phyloP scores from a whole-genome alignment of 2,888 invertebrate species.

The Erebia palarica region DNA sequence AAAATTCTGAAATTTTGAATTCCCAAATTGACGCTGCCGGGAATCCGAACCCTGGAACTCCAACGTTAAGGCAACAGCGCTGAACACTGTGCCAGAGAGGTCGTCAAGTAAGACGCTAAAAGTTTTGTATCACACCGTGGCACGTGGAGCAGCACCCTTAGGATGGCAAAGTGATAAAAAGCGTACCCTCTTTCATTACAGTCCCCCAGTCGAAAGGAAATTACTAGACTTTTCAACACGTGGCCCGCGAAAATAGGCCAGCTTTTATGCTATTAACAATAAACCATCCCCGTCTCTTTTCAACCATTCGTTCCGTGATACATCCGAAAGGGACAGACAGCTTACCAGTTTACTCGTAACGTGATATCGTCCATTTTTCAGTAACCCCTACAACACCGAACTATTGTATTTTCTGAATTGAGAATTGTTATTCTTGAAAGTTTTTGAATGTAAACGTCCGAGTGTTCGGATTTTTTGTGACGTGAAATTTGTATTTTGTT shows the following conservation, averaged over 20 bases:
- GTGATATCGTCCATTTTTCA: constrained; percentile 39
- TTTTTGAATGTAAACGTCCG: constrained; percentile 30
- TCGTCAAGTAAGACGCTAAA: too few relatives aligned
- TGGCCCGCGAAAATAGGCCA: constrained; percentile 72
- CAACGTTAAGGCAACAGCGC: too few relatives aligned
- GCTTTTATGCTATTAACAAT: constrained; percentile 64
- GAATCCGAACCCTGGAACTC: too few relatives aligned
- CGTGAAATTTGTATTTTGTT: constrained; percentile 27
- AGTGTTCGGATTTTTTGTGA: constrained; percentile 22
- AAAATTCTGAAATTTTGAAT: too few relatives aligned
- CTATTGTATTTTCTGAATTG: constrained; percentile 24
- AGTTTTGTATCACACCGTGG: background rate
- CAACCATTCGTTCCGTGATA: constrained; percentile 35
- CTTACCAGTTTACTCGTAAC: constrained; percentile 31
- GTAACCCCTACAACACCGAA: constrained; percentile 21
- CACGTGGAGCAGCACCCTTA: constrained; percentile 1
- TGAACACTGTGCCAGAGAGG: too few relatives aligned
- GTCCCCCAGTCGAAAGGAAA: constrained; percentile 45
- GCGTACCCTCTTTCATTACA: constrained; percentile 37
- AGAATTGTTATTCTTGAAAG: constrained; percentile 28
- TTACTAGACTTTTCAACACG: constrained; percentile 63
- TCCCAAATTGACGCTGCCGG: too few relatives aligned
- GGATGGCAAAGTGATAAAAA: constrained; percentile 27
- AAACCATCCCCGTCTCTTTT: constrained; percentile 55
- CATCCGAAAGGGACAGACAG: constrained; percentile 40